A percentile compares a stretch with the other conserved stretches of the same genome.
Evolutionary conservation across 2,113 vertebrate genomes (phyloP).

Genomic region (Caloenas nicobarica): DNA sequence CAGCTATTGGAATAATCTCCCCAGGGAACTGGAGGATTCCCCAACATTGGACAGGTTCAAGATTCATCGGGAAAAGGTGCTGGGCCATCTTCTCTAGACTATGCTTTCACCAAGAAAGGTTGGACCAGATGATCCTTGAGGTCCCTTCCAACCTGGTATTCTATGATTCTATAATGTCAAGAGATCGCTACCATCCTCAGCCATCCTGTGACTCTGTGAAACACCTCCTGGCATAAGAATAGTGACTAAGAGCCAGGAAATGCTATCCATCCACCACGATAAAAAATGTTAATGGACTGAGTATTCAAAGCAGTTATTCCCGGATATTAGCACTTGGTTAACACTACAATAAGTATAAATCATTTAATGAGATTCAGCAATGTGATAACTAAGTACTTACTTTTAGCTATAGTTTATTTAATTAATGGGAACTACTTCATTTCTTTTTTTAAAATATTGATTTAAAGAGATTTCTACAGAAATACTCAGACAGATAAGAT

Average conservation of each 20-base stretch:
- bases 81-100: too few relatives aligned
- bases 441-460: neutral
- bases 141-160: too few relatives aligned
- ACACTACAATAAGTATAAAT: neutral
- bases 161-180: neutral
- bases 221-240: neutral
- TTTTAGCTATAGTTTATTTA: neutral
- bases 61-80: too few relatives aligned
- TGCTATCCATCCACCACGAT: rapidly evolving
- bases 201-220: neutral
- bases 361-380: neutral
- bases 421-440: neutral
- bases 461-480: neutral
- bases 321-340: neutral
- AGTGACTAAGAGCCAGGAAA: neutral
- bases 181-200: neutral
- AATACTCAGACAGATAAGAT: neutral
- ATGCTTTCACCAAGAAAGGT: too few relatives aligned
- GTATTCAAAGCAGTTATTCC: neutral
- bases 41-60: too few relatives aligned
- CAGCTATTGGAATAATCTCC: too few relatives aligned
- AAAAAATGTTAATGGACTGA: neutral
- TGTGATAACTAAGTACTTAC: neutral
- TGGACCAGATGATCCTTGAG: too few relatives aligned
- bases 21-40: too few relatives aligned